Evolutionary conservation across 2,888 invertebrate genomes (phyloP).

Genomic region (Elysia crispata): DNA sequence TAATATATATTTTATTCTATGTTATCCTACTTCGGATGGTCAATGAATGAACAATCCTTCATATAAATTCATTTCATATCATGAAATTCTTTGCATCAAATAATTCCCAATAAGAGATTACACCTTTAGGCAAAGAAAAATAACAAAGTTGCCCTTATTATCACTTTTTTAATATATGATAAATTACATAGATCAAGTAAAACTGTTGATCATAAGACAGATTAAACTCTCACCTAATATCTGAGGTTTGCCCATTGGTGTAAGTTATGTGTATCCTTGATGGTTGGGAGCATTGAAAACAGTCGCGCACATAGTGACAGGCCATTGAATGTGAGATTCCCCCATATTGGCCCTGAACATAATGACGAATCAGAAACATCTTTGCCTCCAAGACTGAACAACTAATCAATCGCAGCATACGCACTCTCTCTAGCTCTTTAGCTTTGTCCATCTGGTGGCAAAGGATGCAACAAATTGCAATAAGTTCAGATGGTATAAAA

Average conservation of each 20-base stretch:
- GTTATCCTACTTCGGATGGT: no score
- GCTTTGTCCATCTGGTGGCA: conserved; percentile 49
- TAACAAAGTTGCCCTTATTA: no score
- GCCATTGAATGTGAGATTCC: conserved; percentile 58
- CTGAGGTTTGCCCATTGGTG: conserved; percentile 33
- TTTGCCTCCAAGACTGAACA: conserved; percentile 65
- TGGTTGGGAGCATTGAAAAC: conserved; percentile 40
- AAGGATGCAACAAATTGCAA: conserved; percentile 13
- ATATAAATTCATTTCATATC: no score
- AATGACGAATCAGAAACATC: conserved; percentile 68
- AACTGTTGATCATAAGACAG: neutral
- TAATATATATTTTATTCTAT: no score
- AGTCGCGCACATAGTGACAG: conserved; percentile 35
- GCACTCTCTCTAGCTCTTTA: conserved; percentile 66
- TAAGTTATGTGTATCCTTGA: conserved; percentile 44
- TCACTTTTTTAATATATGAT: no score
- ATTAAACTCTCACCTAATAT: conserved; percentile 34
- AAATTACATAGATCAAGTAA: no score
- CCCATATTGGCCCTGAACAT: conserved; percentile 67
- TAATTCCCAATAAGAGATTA: no score
- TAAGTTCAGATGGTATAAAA: neutral
- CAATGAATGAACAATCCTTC: no score
- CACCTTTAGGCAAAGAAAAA: no score
- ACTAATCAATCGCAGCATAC: conserved; percentile 71
- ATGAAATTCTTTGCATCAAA: no score